phyloP scores from a whole-genome alignment of 2,113 vertebrate genomes.

The Rhinogobius similis region DNA sequence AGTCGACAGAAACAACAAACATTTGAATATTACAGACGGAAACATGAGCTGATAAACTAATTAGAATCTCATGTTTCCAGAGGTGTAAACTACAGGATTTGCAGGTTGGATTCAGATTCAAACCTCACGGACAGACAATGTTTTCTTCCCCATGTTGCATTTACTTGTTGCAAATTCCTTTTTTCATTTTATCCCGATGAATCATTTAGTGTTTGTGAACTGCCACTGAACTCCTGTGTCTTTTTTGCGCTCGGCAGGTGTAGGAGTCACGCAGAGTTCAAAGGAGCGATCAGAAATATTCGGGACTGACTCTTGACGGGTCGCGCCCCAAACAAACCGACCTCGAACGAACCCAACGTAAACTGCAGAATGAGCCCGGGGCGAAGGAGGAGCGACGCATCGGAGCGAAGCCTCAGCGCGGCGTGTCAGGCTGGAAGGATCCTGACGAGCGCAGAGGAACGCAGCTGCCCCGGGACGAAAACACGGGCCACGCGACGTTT shows the following conservation, averaged over 20 bases:
- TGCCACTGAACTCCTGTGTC: slow-evolving; percentile 28
- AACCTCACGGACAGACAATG: no score
- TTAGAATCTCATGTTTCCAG: no score
- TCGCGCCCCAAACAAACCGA: not conserved
- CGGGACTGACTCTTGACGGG: not conserved
- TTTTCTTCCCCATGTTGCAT: no score
- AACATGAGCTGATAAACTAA: no score
- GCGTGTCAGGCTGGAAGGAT: not conserved
- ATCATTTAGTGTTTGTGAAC: not conserved
- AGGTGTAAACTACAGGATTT: no score
- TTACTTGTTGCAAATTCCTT: not conserved
- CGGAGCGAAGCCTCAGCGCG: not conserved
- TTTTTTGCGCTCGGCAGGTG: slow-evolving; percentile 46
- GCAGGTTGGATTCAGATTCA: no score
- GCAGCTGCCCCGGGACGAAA: not conserved
- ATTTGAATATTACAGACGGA: no score
- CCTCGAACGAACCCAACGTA: not conserved
- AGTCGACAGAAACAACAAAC: no score
- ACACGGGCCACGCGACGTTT: slow-evolving; percentile 3
- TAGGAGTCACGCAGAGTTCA: slow-evolving; percentile 54
- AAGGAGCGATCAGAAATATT: not conserved
- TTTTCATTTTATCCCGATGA: not conserved
- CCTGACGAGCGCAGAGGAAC: not conserved
- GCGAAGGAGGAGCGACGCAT: not conserved
- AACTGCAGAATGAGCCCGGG: not conserved